A percentile compares a stretch with the other conserved stretches of the same genome.
Evolutionary conservation across 2,797 vertebrate genomes (phyloP).

Genomic region (Borostomias antarcticus): DNA sequence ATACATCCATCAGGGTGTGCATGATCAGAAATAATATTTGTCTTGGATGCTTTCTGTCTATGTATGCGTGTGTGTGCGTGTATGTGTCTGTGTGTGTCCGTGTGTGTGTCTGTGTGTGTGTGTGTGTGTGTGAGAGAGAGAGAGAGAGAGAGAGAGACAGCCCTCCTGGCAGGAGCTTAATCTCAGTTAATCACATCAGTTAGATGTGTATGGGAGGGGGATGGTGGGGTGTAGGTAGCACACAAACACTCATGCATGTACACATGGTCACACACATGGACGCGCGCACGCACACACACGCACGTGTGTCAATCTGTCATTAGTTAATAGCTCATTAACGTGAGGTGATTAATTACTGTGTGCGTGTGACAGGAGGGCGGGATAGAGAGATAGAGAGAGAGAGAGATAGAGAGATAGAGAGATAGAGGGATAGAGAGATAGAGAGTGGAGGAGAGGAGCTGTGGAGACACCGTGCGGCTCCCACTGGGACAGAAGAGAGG

Average conservation of each 20-base stretch:
- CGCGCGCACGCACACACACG: constrained; percentile 53
- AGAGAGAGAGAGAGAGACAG: too few species aligned
- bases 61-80: background rate
- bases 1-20: too few species aligned
- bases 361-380: constrained; percentile 54
- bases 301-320: constrained; percentile 68
- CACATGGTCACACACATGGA: constrained; percentile 31
- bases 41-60: background rate
- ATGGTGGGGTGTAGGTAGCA: constrained; percentile 34
- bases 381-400: constrained; percentile 31
- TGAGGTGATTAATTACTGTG: constrained; percentile 76
- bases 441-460: constrained; percentile 25
- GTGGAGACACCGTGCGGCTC: too few species aligned
- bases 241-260: constrained; percentile 28
- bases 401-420: constrained; percentile 40
- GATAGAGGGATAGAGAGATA: constrained; percentile 54
- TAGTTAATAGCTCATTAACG: constrained; percentile 77
- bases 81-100: constrained; percentile 9
- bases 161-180: constrained; percentile 73
- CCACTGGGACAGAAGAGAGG: constrained; percentile 11
- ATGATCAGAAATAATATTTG: too few species aligned
- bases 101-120: constrained; percentile 16
- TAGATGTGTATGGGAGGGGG: constrained; percentile 29
- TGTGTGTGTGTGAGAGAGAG: constrained; percentile 27
- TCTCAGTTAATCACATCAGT: constrained; percentile 74